Percentiles rank a stretch among this genome's conserved stretches.
These are phyloP conservation scores for Sinocyclocheilus maitianheensis DNA, from an alignment of 2,113 vertebrate genomes.

Conservation along the genomic window DNA sequence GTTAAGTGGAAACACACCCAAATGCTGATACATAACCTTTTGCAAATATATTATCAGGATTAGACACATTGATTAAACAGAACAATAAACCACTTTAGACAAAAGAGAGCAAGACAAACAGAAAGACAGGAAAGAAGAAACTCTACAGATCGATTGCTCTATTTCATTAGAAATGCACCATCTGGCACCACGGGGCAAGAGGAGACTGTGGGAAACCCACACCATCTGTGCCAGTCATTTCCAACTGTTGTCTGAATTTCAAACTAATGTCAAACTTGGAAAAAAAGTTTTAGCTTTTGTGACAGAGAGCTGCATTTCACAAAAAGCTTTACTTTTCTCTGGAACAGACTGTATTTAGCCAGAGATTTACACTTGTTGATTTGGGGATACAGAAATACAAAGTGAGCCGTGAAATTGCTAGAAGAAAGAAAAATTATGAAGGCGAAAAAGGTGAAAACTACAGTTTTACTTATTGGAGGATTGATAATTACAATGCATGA, in stretches of 20 bases:
- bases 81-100: conserved; percentile 27
- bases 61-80: background rate
- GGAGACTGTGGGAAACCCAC: conserved; percentile 40
- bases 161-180: conserved; percentile 29
- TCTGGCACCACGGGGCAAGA: conserved; percentile 32
- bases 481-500: background rate
- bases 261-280: conserved; percentile 26
- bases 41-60: conserved; percentile 2
- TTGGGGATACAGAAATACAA: background rate
- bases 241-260: conserved; percentile 36
- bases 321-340: background rate
- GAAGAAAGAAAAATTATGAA: background rate
- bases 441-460: background rate
- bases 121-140: conserved; percentile 7
- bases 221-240: conserved; percentile 42
- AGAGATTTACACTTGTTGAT: background rate
- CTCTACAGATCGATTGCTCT: background rate
- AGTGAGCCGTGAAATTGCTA: background rate
- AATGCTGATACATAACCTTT: background rate
- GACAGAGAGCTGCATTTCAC: conserved; percentile 21
- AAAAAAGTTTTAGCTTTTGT: background rate
- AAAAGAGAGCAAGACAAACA: conserved; percentile 20
- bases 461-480: background rate
- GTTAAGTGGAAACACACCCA: background rate
- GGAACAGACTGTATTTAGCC: conserved; percentile 5